These are phyloP conservation scores for Rhimphoctona megacephalus DNA, from an alignment of 2,888 invertebrate genomes.

Conservation along the genomic window DNA sequence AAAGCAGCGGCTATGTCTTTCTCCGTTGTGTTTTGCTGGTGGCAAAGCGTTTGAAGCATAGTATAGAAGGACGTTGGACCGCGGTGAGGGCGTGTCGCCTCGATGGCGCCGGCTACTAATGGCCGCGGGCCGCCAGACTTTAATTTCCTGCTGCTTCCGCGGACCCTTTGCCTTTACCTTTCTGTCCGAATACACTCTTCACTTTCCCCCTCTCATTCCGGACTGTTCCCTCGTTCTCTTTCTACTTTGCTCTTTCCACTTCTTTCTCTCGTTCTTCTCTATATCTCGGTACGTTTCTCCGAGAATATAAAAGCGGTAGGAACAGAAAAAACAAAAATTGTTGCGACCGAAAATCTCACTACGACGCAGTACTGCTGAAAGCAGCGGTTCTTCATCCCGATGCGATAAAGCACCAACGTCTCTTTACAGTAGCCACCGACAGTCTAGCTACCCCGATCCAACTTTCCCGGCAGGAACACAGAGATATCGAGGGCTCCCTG, in stretches of 20 bases:
- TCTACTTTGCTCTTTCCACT: slow-evolving; percentile 73
- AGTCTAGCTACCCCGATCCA: slow-evolving; percentile 60
- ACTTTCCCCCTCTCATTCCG: slow-evolving; percentile 74
- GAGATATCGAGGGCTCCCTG: slow-evolving; percentile 51
- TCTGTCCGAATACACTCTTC: slow-evolving; percentile 80
- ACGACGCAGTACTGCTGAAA: slow-evolving; percentile 36
- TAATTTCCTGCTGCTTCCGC: slow-evolving; percentile 85
- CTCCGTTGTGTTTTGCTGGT: slow-evolving; percentile 67
- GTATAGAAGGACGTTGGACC: slow-evolving; percentile 78
- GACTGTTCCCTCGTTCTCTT: slow-evolving; percentile 71
- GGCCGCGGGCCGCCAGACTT: slow-evolving; percentile 85
- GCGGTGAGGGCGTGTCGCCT: slow-evolving; percentile 84
- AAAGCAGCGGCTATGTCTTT: slow-evolving; percentile 60
- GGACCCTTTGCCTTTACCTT: slow-evolving; percentile 83
- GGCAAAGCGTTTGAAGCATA: slow-evolving; percentile 49
- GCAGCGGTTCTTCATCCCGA: slow-evolving; percentile 47
- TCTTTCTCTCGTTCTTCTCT: slow-evolving; percentile 64
- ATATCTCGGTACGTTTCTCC: slow-evolving; percentile 59
- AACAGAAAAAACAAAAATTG: slow-evolving; percentile 25
- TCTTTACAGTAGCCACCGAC: slow-evolving; percentile 70
- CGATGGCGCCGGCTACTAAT: slow-evolving; percentile 85
- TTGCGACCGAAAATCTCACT: slow-evolving; percentile 37
- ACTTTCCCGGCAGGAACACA: slow-evolving; percentile 61
- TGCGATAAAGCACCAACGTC: slow-evolving; percentile 51
- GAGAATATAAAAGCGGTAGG: slow-evolving; percentile 42